Evolutionary conservation across 1,140 invertebrate species (phyloP), one percentile per base, ranked within the genome.

Genomic region (Cydia splendana): DNA sequence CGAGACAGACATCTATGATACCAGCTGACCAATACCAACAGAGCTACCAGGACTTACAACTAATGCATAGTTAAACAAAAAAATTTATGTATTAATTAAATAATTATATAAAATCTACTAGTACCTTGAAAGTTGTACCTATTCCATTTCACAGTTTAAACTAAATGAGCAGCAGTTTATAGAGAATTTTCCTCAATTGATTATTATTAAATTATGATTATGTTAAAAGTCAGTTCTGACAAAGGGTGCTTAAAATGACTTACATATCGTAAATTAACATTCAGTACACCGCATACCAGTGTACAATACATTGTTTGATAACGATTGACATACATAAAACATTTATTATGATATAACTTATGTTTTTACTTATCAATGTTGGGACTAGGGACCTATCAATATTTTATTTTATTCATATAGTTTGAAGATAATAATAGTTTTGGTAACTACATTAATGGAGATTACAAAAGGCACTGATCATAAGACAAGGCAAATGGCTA

Each of bases 251-350:
- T 24, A 62, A 62, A 62, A 10, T 24, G 9, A 62, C 6, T 62
- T 57, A 57, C 53, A 24, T 71, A 34, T 34, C 67, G 34, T 42
- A 71, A 34, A 34, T 71, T 71, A 3, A 34, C 5, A 34, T 12
- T 71, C 13, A 38, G n/a, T 42, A 71, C 0, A 9, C 28, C 67
- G 10, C 28, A 34, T 42, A 71, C 20, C 20, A 62, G 12, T 18
- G 57, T 62, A 24, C 57, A 62, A 62, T 62, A 62, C 57, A 24
- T 62, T 10, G 7, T 24, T 24, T 57, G 53, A 57, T 57, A 57
- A 57, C 53, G n/a, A 57, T 7, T 57, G 53, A 57, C 53, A 57
- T 57, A 57, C n/a, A 57, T 57, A 57, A 18, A 57, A 57, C 13
- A 53, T 57, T 5, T 18, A 18, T 18, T 57, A 57, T 57, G 51